Percentiles rank a stretch among this genome's conserved stretches.
These are phyloP conservation scores for Cuniculus paca DNA, from an alignment of 2,797 vertebrate species.

Conservation along the genomic window DNA sequence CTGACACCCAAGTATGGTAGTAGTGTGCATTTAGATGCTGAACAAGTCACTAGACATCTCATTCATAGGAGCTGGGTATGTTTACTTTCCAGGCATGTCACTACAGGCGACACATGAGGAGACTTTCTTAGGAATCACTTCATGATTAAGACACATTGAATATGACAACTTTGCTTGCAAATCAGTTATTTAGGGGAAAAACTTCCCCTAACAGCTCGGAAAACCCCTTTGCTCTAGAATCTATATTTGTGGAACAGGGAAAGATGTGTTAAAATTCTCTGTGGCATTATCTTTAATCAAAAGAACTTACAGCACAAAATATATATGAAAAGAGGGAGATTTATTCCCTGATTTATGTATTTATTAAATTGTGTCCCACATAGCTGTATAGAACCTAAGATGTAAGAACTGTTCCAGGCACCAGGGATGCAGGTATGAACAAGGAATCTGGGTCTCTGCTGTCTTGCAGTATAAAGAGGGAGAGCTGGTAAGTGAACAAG, in stretches of 20 bases:
- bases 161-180: slow-evolving; percentile 8
- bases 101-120: slow-evolving; percentile 64
- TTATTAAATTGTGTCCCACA: background rate
- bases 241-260: background rate
- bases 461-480: background rate
- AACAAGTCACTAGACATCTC: slow-evolving; percentile 72
- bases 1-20: too few relatives aligned
- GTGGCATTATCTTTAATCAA: background rate
- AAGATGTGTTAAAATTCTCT: background rate
- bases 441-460: background rate
- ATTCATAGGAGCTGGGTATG: slow-evolving; percentile 68
- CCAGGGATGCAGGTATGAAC: background rate
- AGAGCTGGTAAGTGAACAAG: background rate
- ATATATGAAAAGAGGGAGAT: background rate
- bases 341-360: background rate
- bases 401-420: background rate
- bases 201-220: background rate
- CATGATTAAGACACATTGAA: slow-evolving; percentile 48
- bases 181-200: slow-evolving; percentile 5
- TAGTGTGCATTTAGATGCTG: slow-evolving; percentile 66
- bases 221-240: background rate
- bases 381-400: background rate
- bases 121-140: slow-evolving; percentile 47
- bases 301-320: background rate
- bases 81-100: slow-evolving; percentile 74